Evolutionary conservation across 2,797 vertebrate genomes (phyloP), one percentile per base, ranked within the genome.

Genomic region (Argya squamiceps): DNA sequence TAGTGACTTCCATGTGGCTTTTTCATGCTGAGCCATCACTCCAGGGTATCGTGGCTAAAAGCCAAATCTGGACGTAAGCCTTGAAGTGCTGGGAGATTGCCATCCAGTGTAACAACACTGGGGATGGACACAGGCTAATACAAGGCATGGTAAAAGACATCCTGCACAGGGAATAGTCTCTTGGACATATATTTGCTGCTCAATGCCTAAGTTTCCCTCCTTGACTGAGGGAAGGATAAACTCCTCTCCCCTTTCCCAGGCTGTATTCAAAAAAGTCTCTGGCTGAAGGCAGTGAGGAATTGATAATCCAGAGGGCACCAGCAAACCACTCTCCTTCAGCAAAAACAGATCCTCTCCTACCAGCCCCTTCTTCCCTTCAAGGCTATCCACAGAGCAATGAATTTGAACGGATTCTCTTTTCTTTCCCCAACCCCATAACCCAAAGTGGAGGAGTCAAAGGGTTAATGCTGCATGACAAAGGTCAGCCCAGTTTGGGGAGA

Each of bases 401-500:
- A 96, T 95, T 95, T 93, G 89, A 93, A 97, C 80, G 49, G 44
- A 76, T 24, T 73, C 3, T 80, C 44, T 82, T 76, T 76, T 26
- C 67, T 63, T 20, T 4, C n/a, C 64, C 69, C 50, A 53, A 77
- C 44, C 41, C 71, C 29, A 41, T 53, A 92, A 79, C n/a, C 73
- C 78, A 21, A 92, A 89, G 56, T 43, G 32, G 27, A 94, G 34
- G 71, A 95, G 94, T 88, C 83, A 93, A 94, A 96, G 95, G 70
- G 92, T 96, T 96, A 97, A 97, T 62, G 78, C 80, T 65, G 92
- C 58, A 43, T 80, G 86, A 84, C 90, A 88, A 94, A 96, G 94
- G 95, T 96, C 93, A 94, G 70, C 20, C n/a, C 84, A 79, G 77
- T 93, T 86, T 95, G 70, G 84, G 69, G 21, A 91, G 23, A 58